Base-by-base conservation (phyloP, 2,888 invertebrate species). In the Acronicta psi region DNA sequence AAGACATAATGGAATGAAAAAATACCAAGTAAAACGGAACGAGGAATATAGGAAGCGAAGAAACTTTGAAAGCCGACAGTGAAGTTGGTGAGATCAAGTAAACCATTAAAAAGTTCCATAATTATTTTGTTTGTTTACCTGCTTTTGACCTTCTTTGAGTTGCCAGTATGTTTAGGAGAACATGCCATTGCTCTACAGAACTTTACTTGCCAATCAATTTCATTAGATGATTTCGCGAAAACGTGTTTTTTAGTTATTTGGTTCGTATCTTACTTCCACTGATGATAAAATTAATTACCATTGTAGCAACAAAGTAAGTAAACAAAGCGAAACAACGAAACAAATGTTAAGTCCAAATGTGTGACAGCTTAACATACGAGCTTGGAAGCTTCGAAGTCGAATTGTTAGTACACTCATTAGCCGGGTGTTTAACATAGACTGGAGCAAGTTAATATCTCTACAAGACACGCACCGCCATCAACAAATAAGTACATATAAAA, bases 401-500 rank as follows among this genome's bases (percentile, higher is more conserved):
- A 77, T 73, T 77, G 69, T 71, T 71, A 64, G 62, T 67, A 78
- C 67, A 71, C 79, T 82, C 82, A 85, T 85, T 83, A 84, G 80
- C 75, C 73, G 77, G 75, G 79, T 84, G 81, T 80, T 79, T 71
- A 80, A 87, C 83, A 83, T 80, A 76, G 77, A 79, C 79, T 68
- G 70, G 79, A 79, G 75, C 73, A 79, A 87, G 83, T 85, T 85
- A 86, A 86, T 88, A 86, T 85, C 80, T 77, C 79, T 73, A 78
- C 77, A 75, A 82, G 75, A 79, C 80, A 79, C 77, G 82, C 80
- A 79, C 83, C 77, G 82, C 81, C 82, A 82, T 82, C 83, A 84
- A 89, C 87, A 87, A 86, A 88, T 86, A 88, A 85, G 82, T 82
- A 85, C 85, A 84, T 82, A 89, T 85, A 88, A 89, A 88, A 85